Evolutionary conservation across 2,888 invertebrate species (phyloP), one percentile per base, ranked within the genome.

Genomic region (Dermolepida albohirtum): DNA sequence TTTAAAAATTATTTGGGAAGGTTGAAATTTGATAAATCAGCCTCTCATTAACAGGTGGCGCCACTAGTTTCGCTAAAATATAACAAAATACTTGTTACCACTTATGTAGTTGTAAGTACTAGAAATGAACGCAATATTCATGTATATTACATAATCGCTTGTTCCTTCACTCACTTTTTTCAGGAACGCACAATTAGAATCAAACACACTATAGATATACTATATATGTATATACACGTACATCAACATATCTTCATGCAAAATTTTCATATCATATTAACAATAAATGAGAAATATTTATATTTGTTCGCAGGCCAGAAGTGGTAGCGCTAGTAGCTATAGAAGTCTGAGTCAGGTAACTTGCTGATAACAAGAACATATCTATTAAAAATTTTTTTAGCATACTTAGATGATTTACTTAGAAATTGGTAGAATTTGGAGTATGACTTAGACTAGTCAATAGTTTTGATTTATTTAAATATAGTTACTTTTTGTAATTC

Each of bases 271-370:
- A 29, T 29, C 27, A 51, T 12, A 51, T 49, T 47, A 10, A 66
- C 34, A 71, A 50, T 44, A 51, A 50, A 59, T 63, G 27, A 43
- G 63, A 67, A 62, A 27, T 67, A 44, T 51, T 63, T 67, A 41
- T 65, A 49, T 77, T 74, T 77, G 74, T 77, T 91, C 89, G 82
- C 92, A 92, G 92, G 92, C 92, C 85, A 91, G 92, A 88, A 92
- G 92, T 88, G 91, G 92, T 86, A 92, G 92, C 89, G 91, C 92
- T 87, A 90, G 91, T 92, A 92, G 92, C 90, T 92, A 92, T 92
- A 91, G 92, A 90, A 92, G 92, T 89, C 89, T 92, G 84, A 92
- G 92, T 88, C 92, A 92, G 92, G 92, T 92, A 92, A 85, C 22
- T 8, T 17, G 49, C 49, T 17, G 22, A 22, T 44, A 44, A n/a